Conservation (phyloP, 2,888 invertebrate genomes). For the Ormyrus nitidulus region DNA sequence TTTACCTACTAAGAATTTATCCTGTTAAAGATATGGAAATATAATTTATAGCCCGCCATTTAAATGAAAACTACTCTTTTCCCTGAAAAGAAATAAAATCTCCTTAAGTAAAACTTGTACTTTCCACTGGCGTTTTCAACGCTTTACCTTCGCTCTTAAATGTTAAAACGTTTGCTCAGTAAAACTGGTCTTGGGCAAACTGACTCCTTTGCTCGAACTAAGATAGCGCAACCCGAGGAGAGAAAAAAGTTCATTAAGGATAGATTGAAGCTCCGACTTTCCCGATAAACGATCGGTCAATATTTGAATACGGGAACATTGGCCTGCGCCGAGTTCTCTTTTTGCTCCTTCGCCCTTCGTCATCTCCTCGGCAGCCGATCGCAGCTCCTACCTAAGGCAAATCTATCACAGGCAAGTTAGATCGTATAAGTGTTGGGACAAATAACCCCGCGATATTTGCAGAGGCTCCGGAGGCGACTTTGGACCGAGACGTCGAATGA, state of each 20-base stretch:
- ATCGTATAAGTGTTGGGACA: conserved; percentile 45
- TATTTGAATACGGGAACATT: conserved; percentile 65
- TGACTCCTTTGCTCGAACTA: conserved; percentile 19
- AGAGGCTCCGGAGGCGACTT: conserved; percentile 19
- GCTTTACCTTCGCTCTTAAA: too few species aligned
- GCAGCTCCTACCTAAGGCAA: conserved; percentile 29
- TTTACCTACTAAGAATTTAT: too few species aligned
- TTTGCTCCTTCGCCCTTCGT: conserved; percentile 20
- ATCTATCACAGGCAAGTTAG: conserved; percentile 32
- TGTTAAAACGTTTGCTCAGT: conserved; percentile 27
- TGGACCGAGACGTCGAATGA: conserved; percentile 28
- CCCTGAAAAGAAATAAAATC: too few species aligned
- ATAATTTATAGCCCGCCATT: too few species aligned
- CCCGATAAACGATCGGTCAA: conserved; percentile 72
- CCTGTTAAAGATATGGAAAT: too few species aligned
- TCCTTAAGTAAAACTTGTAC: too few species aligned
- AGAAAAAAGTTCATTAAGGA: conserved; percentile 40
- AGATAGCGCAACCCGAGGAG: conserved; percentile 39
- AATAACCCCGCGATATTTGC: conserved; percentile 45
- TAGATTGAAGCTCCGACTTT: conserved; percentile 57
- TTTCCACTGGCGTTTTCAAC: too few species aligned
- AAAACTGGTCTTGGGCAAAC: not conserved
- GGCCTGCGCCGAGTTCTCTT: conserved; percentile 31
- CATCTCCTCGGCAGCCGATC: not conserved
- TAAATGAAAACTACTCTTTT: too few species aligned